Conservation (phyloP, 1,140 invertebrate genomes). For the Calycopis cecrops region DNA sequence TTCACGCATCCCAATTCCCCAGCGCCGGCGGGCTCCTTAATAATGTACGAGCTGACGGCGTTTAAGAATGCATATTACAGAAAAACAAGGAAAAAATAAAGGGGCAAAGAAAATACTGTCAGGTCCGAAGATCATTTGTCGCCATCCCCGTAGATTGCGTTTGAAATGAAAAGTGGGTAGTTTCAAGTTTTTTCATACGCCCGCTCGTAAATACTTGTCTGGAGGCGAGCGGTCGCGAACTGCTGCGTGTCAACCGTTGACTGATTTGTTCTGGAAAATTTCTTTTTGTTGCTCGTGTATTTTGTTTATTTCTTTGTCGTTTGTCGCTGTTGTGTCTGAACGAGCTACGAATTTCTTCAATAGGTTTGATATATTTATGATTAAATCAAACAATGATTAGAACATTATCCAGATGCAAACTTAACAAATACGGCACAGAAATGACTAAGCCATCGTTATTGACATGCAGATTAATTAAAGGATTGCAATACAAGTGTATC, state of each 20-base stretch:
- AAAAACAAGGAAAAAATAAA: slow-evolving; percentile 33
- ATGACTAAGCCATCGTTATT: too few relatives aligned
- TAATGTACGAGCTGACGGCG: too few relatives aligned
- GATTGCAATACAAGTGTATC: too few relatives aligned
- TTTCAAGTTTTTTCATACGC: slow-evolving; percentile 52
- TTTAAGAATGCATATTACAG: slow-evolving; percentile 8
- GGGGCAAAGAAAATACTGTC: slow-evolving; percentile 39
- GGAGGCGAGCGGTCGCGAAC: slow-evolving; percentile 22
- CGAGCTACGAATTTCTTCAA: not conserved
- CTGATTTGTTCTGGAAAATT: slow-evolving; percentile 39
- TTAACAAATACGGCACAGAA: too few relatives aligned
- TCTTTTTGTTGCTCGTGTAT: slow-evolving; percentile 10
- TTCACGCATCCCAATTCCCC: too few relatives aligned
- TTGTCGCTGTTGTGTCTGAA: slow-evolving; percentile 10
- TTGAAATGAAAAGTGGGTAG: slow-evolving; percentile 62
- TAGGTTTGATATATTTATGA: too few relatives aligned
- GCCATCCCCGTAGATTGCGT: slow-evolving; percentile 50
- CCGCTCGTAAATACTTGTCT: slow-evolving; percentile 53
- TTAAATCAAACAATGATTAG: too few relatives aligned
- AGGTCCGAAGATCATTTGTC: slow-evolving; percentile 61
- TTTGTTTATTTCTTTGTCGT: not conserved
- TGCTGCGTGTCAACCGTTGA: slow-evolving; percentile 44
- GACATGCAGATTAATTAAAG: too few relatives aligned
- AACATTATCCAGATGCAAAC: too few relatives aligned
- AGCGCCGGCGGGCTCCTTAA: too few relatives aligned